A percentile compares a stretch with the other conserved stretches of the same genome.
Conservation (phyloP, 2,113 vertebrate species). For the Ctenomys sociabilis region DNA sequence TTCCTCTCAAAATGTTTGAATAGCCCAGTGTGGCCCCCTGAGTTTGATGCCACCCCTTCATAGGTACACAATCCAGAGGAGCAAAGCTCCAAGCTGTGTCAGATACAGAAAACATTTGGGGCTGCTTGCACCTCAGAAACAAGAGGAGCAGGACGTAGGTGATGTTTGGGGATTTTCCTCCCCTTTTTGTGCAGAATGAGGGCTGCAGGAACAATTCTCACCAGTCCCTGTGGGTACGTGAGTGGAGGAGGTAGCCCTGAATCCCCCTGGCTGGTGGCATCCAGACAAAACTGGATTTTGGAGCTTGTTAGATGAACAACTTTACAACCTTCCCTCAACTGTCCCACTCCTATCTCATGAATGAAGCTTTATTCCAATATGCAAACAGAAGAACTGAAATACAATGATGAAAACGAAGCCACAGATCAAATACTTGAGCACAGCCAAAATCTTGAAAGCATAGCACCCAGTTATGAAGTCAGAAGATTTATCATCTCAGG, state of each 20-base stretch:
- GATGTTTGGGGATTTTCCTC: background rate
- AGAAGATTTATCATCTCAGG: background rate
- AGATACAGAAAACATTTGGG: background rate
- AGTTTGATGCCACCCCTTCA: background rate
- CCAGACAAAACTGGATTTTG: background rate
- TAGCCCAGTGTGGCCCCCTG: background rate
- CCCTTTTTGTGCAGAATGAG: background rate
- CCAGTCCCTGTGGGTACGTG: background rate
- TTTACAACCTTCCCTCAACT: background rate
- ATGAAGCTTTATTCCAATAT: background rate
- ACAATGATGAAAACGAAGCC: background rate
- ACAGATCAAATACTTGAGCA: background rate
- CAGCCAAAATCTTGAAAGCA: conserved; percentile 14
- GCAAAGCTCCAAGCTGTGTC: background rate
- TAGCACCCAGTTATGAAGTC: background rate
- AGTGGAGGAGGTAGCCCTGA: background rate
- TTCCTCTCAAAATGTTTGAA: background rate
- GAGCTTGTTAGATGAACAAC: background rate
- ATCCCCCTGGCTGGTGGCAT: background rate
- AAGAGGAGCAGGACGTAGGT: background rate
- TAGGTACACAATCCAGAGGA: background rate
- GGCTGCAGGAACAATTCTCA: background rate
- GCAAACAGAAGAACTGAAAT: background rate
- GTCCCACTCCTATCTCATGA: background rate
- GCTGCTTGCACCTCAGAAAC: background rate